Base-by-base conservation (phyloP, 2,797 vertebrate genomes). In the Philypnodon macrostomus region DNA sequence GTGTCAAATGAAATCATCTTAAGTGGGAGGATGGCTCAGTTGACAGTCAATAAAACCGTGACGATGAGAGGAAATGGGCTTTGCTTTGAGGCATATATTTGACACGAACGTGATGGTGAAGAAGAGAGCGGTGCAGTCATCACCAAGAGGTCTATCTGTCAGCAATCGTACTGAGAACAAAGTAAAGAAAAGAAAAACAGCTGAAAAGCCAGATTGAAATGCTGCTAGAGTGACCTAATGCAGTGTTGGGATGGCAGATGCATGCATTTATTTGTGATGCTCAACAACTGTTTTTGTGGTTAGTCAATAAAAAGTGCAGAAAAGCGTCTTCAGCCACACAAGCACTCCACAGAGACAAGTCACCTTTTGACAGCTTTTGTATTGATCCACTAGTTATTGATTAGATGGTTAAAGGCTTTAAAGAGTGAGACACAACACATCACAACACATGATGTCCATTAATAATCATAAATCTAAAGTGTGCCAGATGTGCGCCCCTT, bases 321-420 rank as follows among this genome's bases (percentile, higher is more conserved):
- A 67, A 26, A 61, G 48, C 34, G n/a, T n/a, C n/a, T n/a, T n/a
- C n/a, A n/a, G n/a, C n/a, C n/a, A n/a, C n/a, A 40, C 3, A 10
- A 39, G 42, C 19, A 16, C 31, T 12, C 50, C 59, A 12, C 55
- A 44, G 58, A 61, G 56, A 69, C 45, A 2, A 1, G 15, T 48
- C 58, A 51, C 59, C 53, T 48, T 34, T 69, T 70, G 67, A 67
- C 59, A 51, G 62, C 65, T 41, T 65, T 19, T 23, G 13, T 73
- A 85, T 87, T 76, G 83, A 84, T 74, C 73, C 69, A 62, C 23
- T 34, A 30, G 41, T 54, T 83, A 84, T 83, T 84, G 83, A 85
- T 79, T 63, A 19, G 38, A 47, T 49, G 54, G 69, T 79, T 84
- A 67, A 71, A 75, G 67, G 38, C 39, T 64, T 68, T 56, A 75